phyloP scores from a whole-genome alignment of 2,797 vertebrate species.

The Platyrinchus mystaceus region DNA sequence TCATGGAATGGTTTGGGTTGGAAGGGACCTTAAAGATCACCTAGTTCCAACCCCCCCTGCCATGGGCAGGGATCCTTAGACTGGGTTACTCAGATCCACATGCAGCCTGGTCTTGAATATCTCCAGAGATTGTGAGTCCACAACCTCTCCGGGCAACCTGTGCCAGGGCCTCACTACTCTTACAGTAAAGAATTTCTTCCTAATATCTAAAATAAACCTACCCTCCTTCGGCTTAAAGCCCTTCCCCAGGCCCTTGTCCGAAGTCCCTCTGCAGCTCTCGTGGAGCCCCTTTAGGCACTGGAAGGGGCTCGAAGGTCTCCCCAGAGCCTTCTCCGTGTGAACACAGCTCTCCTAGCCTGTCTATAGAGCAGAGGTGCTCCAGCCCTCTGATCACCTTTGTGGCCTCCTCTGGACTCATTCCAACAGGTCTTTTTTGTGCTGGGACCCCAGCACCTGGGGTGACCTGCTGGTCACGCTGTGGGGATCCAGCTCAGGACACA shows the following conservation, averaged over 20 bases:
- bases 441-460: too few relatives aligned
- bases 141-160: not conserved
- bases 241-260: not conserved
- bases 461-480: not conserved
- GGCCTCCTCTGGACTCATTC: not conserved
- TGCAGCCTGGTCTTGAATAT: not conserved
- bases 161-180: not conserved
- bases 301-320: not conserved
- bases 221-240: not conserved
- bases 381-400: accelerated
- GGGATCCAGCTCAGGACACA: not conserved
- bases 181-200: not conserved
- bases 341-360: not conserved
- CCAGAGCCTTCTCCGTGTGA: not conserved
- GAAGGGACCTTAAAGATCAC: not conserved
- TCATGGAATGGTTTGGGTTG: not conserved
- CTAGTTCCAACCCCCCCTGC: not conserved
- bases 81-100: not conserved
- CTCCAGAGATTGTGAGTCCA: not conserved
- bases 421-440: not conserved
- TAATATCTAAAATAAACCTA: not conserved
- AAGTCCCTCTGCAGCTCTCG: not conserved
- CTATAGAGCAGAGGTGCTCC: not conserved
- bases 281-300: not conserved
- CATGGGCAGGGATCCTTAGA: not conserved